Evolutionary conservation across 2,888 invertebrate species (phyloP).

Genomic region (Caenorhabditis auriculariae): DNA sequence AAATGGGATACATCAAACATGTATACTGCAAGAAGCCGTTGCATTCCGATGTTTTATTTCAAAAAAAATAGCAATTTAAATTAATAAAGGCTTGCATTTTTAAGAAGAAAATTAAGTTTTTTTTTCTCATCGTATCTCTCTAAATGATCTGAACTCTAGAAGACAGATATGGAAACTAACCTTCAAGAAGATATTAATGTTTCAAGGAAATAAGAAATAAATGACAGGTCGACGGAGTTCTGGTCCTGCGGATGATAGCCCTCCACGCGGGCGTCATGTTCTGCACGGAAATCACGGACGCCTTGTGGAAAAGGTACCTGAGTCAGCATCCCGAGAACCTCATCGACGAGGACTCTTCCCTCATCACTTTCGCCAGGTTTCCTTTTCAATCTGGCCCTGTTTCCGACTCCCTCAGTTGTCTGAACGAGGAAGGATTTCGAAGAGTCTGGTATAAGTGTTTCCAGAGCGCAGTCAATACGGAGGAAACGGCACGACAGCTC

Average conservation of each 20-base stretch:
- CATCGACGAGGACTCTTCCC: slow-evolving; percentile 61
- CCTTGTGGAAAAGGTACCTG: slow-evolving; percentile 55
- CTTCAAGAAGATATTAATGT: background rate
- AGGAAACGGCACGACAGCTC: slow-evolving; percentile 47
- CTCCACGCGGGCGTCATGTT: slow-evolving; percentile 63
- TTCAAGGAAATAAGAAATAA: background rate
- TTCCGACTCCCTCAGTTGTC: background rate
- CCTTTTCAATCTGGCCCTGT: background rate
- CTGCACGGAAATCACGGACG: slow-evolving; percentile 63
- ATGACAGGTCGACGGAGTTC: slow-evolving; percentile 60
- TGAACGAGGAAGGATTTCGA: background rate
- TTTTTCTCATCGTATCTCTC: too few species aligned
- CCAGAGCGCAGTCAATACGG: slow-evolving; percentile 51
- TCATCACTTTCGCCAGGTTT: slow-evolving; percentile 58
- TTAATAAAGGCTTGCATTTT: background rate
- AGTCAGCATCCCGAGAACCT: slow-evolving; percentile 61
- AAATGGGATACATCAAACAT: too few species aligned
- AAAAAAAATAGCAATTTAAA: too few species aligned
- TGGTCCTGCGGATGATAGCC: slow-evolving; percentile 62
- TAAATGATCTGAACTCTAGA: too few species aligned
- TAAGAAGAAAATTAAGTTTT: too few species aligned
- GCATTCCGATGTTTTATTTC: too few species aligned
- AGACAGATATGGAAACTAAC: background rate
- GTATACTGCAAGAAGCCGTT: too few species aligned
- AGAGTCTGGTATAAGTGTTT: too few species aligned